Evolutionary conservation across 2,888 invertebrate genomes (phyloP), one percentile per base, ranked within the genome.

Genomic region (Lasioglossum zephyrum): DNA sequence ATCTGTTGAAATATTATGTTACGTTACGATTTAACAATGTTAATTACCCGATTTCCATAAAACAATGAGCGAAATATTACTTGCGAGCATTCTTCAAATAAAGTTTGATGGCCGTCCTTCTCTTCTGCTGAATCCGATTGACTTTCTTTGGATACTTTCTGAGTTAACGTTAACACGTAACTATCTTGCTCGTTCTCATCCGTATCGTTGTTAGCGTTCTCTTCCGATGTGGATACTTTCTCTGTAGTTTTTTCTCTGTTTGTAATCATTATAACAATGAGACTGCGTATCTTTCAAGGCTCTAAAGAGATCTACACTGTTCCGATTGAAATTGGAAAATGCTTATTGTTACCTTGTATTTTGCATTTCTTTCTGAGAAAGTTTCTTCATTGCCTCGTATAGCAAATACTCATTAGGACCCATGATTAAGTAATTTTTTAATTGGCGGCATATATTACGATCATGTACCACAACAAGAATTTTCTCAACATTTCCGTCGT

Each of bases 391-490:
- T 22, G 93, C 92, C 82, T 94, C 92, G 36, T 91, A 90, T 41
- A 91, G 89, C 83, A 95, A 91, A 88, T 93, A 94, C 82, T 93
- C 90, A 6, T 92, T 89, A 31, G 93, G 88, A 11, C 95, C 95
- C 91, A 93, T 93, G 2, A 92, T 94, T 74, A 95, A 91, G 80
- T 92, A 94, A 88, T 94, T 94, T 92, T 97, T 97, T 36, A 99
- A 95, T 94, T 99, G 99, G 90, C 96, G 96, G 94, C 98, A 98
- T 11, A 98, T 98, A 92, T 96, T 96, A 72, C 97, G 96, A 95
- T 99, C 98, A 93, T 98, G 97, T 81, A 98, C 98, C 0, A 99
- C 96, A 89, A 99, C 97, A 78, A 99, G 95, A 83, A 99, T 97
- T 95, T 97, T 97, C 6, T 96, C 96, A n/a, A 66, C 31, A 80